These are phyloP conservation scores for Priocnemis perturbator DNA, from an alignment of 2,888 invertebrate species.

Conservation along the genomic window DNA sequence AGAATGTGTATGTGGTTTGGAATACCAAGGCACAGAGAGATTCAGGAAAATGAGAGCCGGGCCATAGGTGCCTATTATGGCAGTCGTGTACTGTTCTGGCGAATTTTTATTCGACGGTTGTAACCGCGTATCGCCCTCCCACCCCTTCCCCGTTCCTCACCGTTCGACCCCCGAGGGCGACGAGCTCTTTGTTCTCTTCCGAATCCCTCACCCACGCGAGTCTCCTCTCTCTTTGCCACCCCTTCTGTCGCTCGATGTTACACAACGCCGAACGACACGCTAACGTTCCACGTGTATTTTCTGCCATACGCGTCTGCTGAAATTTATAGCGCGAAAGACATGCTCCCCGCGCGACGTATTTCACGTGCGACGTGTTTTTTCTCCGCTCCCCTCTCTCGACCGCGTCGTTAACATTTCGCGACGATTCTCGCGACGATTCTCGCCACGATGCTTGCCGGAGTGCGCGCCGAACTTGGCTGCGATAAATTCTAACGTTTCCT, in stretches of 20 bases:
- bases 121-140: constrained; percentile 60
- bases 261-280: constrained; percentile 38
- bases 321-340: constrained; percentile 37
- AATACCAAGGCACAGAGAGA: constrained; percentile 57
- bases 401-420: neutral
- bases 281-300: constrained; percentile 36
- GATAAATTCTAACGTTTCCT: no score
- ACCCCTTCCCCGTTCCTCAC: constrained; percentile 17
- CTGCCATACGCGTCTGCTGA: constrained; percentile 10
- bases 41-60: constrained; percentile 61
- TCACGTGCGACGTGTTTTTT: neutral
- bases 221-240: constrained; percentile 44
- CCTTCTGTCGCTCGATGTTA: constrained; percentile 39
- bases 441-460: no score
- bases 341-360: no score
- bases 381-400: constrained; percentile 15
- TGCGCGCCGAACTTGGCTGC: no score
- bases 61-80: constrained; percentile 63
- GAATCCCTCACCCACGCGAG: constrained; percentile 47
- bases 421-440: no score
- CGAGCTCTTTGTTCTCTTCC: constrained; percentile 66
- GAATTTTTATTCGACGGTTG: constrained; percentile 69
- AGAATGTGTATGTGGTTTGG: constrained; percentile 46
- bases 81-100: constrained; percentile 65
- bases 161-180: constrained; percentile 50